A percentile compares a stretch with the other conserved stretches of the same genome.
Evolutionary conservation across 2,113 vertebrate genomes (phyloP).

Genomic region (Illadopsis cleaveri): DNA sequence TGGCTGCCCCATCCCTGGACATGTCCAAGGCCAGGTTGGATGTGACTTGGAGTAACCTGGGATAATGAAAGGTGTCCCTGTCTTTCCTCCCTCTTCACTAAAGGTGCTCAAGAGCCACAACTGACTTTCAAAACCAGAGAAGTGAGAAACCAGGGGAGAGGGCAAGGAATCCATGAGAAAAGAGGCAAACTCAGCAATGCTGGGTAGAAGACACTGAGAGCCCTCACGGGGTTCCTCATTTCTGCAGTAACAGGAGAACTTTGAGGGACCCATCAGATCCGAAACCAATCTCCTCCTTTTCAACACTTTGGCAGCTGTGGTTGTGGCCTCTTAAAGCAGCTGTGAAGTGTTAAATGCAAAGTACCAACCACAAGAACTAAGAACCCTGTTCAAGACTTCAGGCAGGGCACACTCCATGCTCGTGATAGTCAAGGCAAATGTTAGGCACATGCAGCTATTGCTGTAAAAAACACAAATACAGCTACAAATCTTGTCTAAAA

Average conservation of each 20-base stretch:
- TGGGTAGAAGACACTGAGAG: rapidly evolving
- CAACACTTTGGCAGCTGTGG: neutral
- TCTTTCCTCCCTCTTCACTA: neutral
- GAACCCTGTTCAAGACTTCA: neutral
- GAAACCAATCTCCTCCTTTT: neutral
- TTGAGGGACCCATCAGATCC: neutral
- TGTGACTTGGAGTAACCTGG: neutral
- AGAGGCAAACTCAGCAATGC: neutral
- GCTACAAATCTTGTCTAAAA: neutral
- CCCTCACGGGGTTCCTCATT: rapidly evolving
- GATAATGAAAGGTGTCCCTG: neutral
- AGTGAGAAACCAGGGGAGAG: neutral
- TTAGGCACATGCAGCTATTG: neutral
- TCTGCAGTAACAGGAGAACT: neutral
- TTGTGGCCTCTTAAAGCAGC: neutral
- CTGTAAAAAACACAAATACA: neutral
- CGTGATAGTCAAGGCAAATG: neutral
- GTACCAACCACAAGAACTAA: neutral
- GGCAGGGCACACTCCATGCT: neutral
- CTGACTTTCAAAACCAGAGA: neutral
- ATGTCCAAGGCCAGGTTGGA: neutral
- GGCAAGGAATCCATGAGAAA: neutral
- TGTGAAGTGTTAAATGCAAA: neutral
- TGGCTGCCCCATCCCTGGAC: neutral
- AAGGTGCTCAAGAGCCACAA: neutral